Evolutionary conservation across 1,140 invertebrate genomes (phyloP), one percentile per base, ranked within the genome.

Genomic region (Agrypnia vestita): DNA sequence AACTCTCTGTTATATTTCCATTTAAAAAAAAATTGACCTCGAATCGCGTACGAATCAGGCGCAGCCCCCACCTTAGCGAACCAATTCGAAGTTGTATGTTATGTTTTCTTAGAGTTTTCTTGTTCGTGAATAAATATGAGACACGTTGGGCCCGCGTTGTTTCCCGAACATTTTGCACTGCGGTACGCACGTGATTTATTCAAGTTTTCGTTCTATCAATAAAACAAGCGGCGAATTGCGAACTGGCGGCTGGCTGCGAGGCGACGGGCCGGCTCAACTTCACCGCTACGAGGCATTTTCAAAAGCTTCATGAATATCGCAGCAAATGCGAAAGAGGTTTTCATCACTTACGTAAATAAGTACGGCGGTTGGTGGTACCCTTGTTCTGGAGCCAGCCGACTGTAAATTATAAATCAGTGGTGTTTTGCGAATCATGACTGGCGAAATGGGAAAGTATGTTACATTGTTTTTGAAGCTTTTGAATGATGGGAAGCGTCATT

Each of bases 181-280:
- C 61, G 35, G 19, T 44, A 43, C 25, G 35, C 19, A 9, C 0
- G 61, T 12, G 67, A 71, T 71, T 71, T 71, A 71, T 53, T 71
- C 47, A 71, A 17, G n/a, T 12, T 71, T 62, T 35, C 8, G 46
- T 71, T 69, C 46, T 71, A 71, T 71, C 67, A 71, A 71, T 71
- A 71, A 71, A 71, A 51, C 46, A 71, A 49, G 67, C 8, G 49
- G 49, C 59, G 59, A 62, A 62, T 69, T 13, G 64, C 43, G 11
- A 69, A 69, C 13, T 71, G 67, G 67, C 67, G 67, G 9, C 47
- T 10, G 11, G 4, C 15, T 47, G n/a, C 17, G 67, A 21, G 3
- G 15, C 21, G 55, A 9, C 21, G 15, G 25, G 67, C 35, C 67
- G 49, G 44, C 46, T 21, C 17, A 53, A 15, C n/a, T 51, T 71